Conservation (phyloP, 2,797 vertebrate species). For the Buceros bicornis region DNA sequence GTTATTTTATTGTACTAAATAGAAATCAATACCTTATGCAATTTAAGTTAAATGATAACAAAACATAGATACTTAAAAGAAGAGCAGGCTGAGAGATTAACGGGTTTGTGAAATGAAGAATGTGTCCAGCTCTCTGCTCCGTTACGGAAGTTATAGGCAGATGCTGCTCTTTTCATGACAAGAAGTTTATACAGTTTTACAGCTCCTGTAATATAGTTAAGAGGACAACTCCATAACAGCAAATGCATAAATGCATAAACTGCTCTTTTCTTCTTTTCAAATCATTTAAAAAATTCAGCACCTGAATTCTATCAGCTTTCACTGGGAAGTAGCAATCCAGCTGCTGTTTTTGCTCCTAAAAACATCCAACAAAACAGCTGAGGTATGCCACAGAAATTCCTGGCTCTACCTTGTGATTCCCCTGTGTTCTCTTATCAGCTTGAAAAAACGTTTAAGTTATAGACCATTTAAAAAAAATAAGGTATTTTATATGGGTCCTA, state of each 20-base stretch:
- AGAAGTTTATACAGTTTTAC: neutral
- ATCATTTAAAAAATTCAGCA: neutral
- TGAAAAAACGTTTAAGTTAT: neutral
- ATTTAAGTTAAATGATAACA: neutral
- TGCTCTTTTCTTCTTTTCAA: neutral
- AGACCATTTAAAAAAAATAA: neutral
- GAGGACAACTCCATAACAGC: neutral
- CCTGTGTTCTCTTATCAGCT: neutral
- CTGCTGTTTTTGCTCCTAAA: neutral
- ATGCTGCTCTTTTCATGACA: neutral
- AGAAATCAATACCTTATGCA: neutral
- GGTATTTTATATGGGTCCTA: neutral
- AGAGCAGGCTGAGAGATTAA: neutral
- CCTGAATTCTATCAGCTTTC: neutral
- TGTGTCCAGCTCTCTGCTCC: neutral
- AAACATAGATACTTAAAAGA: neutral
- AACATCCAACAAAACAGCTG: neutral
- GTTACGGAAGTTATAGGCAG: neutral
- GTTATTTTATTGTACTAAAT: neutral
- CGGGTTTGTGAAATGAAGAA: neutral
- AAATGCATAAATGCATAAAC: neutral
- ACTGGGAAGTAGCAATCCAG: neutral
- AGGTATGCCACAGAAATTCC: neutral
- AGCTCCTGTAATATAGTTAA: neutral
- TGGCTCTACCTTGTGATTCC: neutral